Base-by-base conservation (phyloP, 2,113 vertebrate genomes). In the Pedionomus torquatus region DNA sequence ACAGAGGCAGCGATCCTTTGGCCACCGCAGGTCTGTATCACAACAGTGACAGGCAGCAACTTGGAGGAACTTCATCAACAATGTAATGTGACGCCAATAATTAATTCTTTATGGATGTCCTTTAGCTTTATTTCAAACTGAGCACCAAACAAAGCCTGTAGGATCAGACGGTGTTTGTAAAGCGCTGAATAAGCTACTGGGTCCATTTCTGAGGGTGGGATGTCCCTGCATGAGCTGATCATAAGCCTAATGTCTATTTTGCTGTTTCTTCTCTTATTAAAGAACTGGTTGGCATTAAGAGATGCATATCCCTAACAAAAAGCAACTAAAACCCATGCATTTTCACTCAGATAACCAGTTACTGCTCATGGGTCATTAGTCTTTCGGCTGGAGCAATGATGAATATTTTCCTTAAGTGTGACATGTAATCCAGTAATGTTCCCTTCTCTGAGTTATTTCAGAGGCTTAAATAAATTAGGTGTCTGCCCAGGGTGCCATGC, bases 391-490 rank as follows among this genome's bases (percentile, higher is more conserved):
- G 85, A 78, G 90, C 87, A 91, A 97, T 98, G 99, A 99, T 98
- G 98, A 98, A 99, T 99, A 98, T 98, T 97, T 97, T 98, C 98
- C 98, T 98, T 85, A 97, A 98, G 98, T 98, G 97, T 97, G 98
- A 97, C 97, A 97, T 85, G 95, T 98, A 97, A 97, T 98, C 98
- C 98, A 92, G 97, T 96, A 95, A 98, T 86, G 95, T 98, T 98
- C 98, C 97, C 98, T 98, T 98, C 96, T 97, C 97, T 98, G 98
- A 98, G 98, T 98, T 96, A 97, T 98, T 98, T 97, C 97, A 98
- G 98, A 99, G 99, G 98, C 98, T 99, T 98, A 99, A 99, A 99
- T 99, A 99, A 99, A 99, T 99, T 99, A 99, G 98, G 98, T 98
- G 98, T 99, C 99, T 98, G 98, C 98, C 98, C 98, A 98, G 98